Base-by-base conservation (phyloP, 2,888 invertebrate species). In the Dascillus cervinus region DNA sequence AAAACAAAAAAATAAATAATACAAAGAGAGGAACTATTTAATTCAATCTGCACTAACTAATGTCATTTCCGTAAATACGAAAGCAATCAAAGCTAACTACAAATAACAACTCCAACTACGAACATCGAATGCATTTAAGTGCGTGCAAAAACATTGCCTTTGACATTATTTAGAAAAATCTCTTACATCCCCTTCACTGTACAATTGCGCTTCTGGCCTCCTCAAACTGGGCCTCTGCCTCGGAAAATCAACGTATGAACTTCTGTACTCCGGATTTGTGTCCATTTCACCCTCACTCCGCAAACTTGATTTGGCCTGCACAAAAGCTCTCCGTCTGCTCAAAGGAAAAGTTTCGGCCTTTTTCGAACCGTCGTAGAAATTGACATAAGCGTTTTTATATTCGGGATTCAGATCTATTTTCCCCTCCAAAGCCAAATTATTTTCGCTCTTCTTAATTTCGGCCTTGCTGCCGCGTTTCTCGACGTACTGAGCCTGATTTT, bases 161-260 rank as follows among this genome's bases (percentile, higher is more conserved):
- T n/a, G n/a, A 15, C 29, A 26, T 26, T 10, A 28, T 11, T 11
- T 30, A 22, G 15, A 14, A 26, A 19, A 8, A 13, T 9, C 8
- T 46, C 52, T 47, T 47, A 60, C 60, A 44, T 58, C 51, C 37
- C 58, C 58, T 39, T 56, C 55, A 20, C 46, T 49, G 3, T 38
- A 46, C 19, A 55, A 42, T 28, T 47, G 50, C 19, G 42, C 34
- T 39, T 46, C 52, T 9, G 69, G 68, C 37, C 58, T 65, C 32
- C 56, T 47, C 11, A 66, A 37, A 13, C 49, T 56, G 2, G 70
- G 67, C 19, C 69, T 56, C 38, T 65, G 65, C 24, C 69, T 56
- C 4, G 70, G 69, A 43, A 69, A 69, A 45, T 68, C 60, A 52
- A 67, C 51, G 44, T 65, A 70, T 6, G 53, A 50, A 32, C 50